phyloP scores from a whole-genome alignment of 2,888 invertebrate genomes.

The Acheta domesticus region DNA sequence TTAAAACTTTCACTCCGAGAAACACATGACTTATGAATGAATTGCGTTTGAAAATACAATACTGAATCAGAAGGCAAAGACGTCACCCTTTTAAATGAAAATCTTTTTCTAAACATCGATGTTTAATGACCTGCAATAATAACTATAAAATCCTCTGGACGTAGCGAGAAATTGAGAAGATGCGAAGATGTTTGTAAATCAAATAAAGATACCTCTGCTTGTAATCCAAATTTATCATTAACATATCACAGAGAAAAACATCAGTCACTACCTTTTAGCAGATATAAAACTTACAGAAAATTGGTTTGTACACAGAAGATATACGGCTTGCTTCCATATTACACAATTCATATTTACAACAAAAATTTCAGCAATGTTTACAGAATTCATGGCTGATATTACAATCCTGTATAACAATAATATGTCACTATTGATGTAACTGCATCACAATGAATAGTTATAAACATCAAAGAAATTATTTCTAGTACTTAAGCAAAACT shows the following conservation, averaged over 20 bases:
- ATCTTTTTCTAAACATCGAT: neutral
- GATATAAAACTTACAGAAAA: conserved; percentile 11
- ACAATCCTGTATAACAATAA: neutral
- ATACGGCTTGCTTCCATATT: neutral
- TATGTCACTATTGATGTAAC: neutral
- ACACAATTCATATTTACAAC: neutral
- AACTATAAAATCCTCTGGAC: neutral
- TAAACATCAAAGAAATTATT: neutral
- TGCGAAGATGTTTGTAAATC: neutral
- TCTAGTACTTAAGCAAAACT: neutral
- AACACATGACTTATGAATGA: neutral
- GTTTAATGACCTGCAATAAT: neutral
- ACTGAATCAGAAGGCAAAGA: neutral
- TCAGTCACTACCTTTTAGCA: neutral
- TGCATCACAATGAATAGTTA: neutral
- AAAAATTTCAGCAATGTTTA: neutral
- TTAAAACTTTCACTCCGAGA: neutral
- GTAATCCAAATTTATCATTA: neutral
- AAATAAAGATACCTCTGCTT: neutral
- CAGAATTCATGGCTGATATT: neutral
- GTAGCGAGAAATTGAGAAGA: neutral
- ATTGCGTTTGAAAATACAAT: neutral
- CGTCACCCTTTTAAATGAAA: neutral
- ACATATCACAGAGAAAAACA: conserved; percentile 1
- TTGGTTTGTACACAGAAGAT: neutral